Percentiles rank a stretch among this genome's conserved stretches.
Evolutionary conservation across 2,113 vertebrate species (phyloP).

Genomic region (Oplegnathus fasciatus): DNA sequence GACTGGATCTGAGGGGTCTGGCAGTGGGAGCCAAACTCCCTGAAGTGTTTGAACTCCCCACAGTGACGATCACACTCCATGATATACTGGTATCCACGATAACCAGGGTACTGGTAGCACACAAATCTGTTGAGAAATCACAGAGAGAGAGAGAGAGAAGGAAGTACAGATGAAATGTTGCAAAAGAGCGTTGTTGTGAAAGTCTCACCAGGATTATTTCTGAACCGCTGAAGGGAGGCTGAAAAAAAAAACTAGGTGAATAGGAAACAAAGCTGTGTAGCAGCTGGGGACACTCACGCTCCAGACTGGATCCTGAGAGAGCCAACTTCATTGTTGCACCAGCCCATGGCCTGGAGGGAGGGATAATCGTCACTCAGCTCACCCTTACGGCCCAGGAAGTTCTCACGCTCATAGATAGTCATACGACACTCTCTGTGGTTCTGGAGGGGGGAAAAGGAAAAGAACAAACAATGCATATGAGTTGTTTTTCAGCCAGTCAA

Average conservation of each 20-base stretch:
- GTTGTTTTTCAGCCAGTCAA: neutral
- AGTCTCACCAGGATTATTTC: slow-evolving; percentile 24
- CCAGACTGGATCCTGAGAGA: slow-evolving; percentile 91
- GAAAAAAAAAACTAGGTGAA: neutral
- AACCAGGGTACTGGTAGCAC: slow-evolving; percentile 95
- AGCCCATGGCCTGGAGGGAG: slow-evolving; percentile 94
- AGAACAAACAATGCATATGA: neutral
- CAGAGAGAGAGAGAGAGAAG: neutral
- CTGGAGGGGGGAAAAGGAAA: slow-evolving; percentile 67
- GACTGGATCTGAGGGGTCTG: slow-evolving; percentile 96
- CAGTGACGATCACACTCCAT: slow-evolving; percentile 93
- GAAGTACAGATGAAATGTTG: slow-evolving; percentile 2
- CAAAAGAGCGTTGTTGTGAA: slow-evolving; percentile 8
- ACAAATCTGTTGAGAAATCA: slow-evolving; percentile 87
- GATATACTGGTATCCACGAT: slow-evolving; percentile 94
- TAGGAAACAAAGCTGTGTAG: neutral
- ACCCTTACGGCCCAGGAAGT: slow-evolving; percentile 93
- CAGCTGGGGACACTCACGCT: slow-evolving; percentile 87
- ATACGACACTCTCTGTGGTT: slow-evolving; percentile 91
- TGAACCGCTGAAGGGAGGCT: neutral
- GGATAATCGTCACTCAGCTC: slow-evolving; percentile 92
- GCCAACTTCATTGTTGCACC: slow-evolving; percentile 92
- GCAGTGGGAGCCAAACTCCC: slow-evolving; percentile 92
- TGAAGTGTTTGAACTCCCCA: slow-evolving; percentile 93
- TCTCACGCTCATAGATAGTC: slow-evolving; percentile 94